Base-by-base conservation (phyloP, 2,113 vertebrate species). In the Chlorodrepanis virens region DNA sequence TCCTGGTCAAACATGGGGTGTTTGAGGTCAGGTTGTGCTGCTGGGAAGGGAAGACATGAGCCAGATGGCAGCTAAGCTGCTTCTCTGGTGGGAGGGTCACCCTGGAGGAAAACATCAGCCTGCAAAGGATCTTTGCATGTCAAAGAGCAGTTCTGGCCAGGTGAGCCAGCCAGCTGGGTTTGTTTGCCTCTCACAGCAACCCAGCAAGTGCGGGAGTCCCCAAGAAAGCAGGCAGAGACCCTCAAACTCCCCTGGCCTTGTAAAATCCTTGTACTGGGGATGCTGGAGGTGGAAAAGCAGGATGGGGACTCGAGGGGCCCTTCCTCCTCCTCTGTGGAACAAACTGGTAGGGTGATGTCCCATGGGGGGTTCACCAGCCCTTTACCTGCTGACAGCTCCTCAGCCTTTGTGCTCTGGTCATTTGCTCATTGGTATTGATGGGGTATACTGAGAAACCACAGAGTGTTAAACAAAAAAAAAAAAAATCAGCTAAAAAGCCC, bases 351-450 rank as follows among this genome's bases (percentile, higher is more conserved):
- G 18, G 39, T 10, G 39, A 9, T 25, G 72, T 67, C 60, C 78
- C 0, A 0, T 0, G 0, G 35, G 19, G 14, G 15, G 3, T 10
- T 22, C 39, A 33, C 22, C 64, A 89, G 28, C 44, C 27, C 61
- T 63, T 37, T 42, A 28, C 14, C 72, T 65, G 54, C 68, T 21
- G 10, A 2, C 14, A 60, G 24, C 68, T 64, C 67, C 33, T 35
- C 59, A 45, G 68, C 31, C 27, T 52, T 23, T 33, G 45, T 0
- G 0, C 22, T 54, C 40, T 64, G 70, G 10, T 29, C 61, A 5
- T 53, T 65, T 65, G 90, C 50, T 54, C 22, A 29, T 16, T 37
- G 29, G 9, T 64, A 6, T 52, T 37, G 42, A 18, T 29, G 31
- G 75, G 49, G 8, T 44, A 35, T 17, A 24, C 61, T 59, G 69